phyloP scores from a whole-genome alignment of 2,113 vertebrate species.

The Rissa tridactyla region DNA sequence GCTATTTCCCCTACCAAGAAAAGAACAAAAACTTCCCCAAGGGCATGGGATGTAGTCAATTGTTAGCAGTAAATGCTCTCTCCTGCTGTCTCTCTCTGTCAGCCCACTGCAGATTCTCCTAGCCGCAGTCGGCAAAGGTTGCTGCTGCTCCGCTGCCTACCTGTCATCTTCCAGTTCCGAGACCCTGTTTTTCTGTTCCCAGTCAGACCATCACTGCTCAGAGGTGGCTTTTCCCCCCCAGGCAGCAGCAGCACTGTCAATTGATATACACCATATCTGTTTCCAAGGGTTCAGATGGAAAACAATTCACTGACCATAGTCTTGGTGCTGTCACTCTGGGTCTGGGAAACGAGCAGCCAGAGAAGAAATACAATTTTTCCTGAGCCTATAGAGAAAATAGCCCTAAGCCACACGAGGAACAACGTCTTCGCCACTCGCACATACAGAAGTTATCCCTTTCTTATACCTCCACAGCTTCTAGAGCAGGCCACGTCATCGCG shows the following conservation, averaged over 20 bases:
- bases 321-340: too few species aligned
- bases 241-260: background rate
- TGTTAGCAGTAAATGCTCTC: background rate
- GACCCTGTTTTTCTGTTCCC: background rate
- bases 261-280: rapidly evolving
- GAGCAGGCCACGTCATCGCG: rapidly evolving
- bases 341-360: background rate
- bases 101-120: background rate
- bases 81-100: background rate
- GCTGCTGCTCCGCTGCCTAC: background rate
- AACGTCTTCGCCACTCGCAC: rapidly evolving
- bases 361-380: background rate
- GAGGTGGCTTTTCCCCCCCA: background rate
- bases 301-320: too few species aligned
- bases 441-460: background rate
- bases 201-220: background rate
- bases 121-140: background rate
- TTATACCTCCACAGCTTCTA: rapidly evolving
- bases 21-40: background rate
- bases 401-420: background rate
- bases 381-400: rapidly evolving
- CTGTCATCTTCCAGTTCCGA: rapidly evolving
- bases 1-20: background rate
- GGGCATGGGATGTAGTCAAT: background rate
- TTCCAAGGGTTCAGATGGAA: background rate